Conservation (phyloP, 2,888 invertebrate species). For the Apeira syringaria region DNA sequence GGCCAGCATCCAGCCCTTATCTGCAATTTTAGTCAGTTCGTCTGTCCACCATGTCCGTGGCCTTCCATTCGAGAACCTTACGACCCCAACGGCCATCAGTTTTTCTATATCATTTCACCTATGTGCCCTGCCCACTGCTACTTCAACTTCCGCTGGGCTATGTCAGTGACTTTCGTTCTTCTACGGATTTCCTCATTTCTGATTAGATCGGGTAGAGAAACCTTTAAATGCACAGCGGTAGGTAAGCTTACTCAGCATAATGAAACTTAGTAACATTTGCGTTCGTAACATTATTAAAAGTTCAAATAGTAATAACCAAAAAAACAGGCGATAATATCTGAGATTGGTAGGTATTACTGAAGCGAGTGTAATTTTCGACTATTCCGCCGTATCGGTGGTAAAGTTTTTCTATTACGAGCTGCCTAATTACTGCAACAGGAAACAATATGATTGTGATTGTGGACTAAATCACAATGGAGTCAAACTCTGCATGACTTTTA, state of each 20-base stretch:
- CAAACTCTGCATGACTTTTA: slow-evolving; percentile 24
- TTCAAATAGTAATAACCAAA: slow-evolving; percentile 72
- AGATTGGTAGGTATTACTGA: slow-evolving; percentile 58
- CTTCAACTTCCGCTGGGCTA: neutral
- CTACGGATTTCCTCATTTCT: no score
- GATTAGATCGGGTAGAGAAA: no score
- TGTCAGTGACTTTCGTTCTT: neutral
- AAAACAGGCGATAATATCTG: slow-evolving; percentile 69
- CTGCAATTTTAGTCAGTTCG: no score
- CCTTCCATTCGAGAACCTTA: no score
- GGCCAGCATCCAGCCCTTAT: no score
- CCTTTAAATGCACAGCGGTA: no score
- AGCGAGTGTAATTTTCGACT: slow-evolving; percentile 69
- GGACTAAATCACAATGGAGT: slow-evolving; percentile 34
- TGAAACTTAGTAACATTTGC: slow-evolving; percentile 36
- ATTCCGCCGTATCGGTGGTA: slow-evolving; percentile 66
- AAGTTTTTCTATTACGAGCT: slow-evolving; percentile 78
- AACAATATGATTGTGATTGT: slow-evolving; percentile 54
- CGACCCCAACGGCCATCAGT: no score
- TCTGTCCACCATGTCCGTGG: no score
- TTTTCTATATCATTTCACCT: no score
- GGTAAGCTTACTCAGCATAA: no score
- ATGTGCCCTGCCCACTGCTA: no score
- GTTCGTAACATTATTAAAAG: slow-evolving; percentile 67
- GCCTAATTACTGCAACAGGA: slow-evolving; percentile 57